Conservation (phyloP, 1,140 invertebrate genomes). For the Leucophenga varia region DNA sequence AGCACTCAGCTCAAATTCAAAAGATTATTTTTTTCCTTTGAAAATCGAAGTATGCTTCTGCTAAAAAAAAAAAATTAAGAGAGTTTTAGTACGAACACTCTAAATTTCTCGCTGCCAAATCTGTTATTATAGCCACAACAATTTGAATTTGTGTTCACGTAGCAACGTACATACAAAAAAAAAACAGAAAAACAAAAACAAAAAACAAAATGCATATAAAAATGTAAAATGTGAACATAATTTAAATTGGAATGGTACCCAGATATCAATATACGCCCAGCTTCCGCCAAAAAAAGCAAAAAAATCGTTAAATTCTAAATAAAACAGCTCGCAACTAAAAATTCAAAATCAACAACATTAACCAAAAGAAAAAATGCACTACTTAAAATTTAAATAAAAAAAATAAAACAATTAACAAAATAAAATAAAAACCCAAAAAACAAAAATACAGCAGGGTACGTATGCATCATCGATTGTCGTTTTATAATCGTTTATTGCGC, state of each 20-base stretch:
- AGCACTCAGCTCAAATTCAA: slow-evolving; percentile 3
- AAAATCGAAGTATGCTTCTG: slow-evolving; percentile 47
- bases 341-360: slow-evolving; percentile 3
- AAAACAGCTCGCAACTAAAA: too few relatives aligned
- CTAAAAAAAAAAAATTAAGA: slow-evolving; percentile 11
- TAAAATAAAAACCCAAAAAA: too few relatives aligned
- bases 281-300: slow-evolving; percentile 43
- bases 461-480: too few relatives aligned
- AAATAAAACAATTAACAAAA: too few relatives aligned
- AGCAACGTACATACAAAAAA: slow-evolving; percentile 2
- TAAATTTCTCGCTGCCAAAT: too few relatives aligned
- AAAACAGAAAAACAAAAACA: not conserved
- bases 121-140: slow-evolving; percentile 29
- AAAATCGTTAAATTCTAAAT: too few relatives aligned
- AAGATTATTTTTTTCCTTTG: slow-evolving; percentile 3
- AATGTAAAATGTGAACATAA: slow-evolving; percentile 33
- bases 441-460: slow-evolving; percentile 5
- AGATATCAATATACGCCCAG: slow-evolving; percentile 57
- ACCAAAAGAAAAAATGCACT: slow-evolving; percentile 3
- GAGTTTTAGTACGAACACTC: slow-evolving; percentile 23
- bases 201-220: slow-evolving; percentile 21
- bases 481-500: too few relatives aligned
- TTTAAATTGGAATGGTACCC: slow-evolving; percentile 54
- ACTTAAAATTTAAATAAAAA: slow-evolving; percentile 14
- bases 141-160: slow-evolving; percentile 41